A percentile compares a stretch with the other conserved stretches of the same genome.
Conservation (phyloP, 2,797 vertebrate species). For the Luscinia megarhynchos region DNA sequence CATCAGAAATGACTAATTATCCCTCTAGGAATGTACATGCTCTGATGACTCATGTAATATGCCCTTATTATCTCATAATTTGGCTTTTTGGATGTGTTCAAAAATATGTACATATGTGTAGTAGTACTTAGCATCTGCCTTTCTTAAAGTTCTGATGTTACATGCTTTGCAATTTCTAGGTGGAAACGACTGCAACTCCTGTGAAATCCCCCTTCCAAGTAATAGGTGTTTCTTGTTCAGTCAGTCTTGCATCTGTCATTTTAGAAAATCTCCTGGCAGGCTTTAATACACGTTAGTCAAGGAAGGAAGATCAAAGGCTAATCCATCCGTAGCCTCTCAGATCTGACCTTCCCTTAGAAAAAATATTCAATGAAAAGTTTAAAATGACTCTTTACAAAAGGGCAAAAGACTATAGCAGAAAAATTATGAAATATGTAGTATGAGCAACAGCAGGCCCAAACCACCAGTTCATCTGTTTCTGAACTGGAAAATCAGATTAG, state of each 20-base stretch:
- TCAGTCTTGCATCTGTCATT: neutral
- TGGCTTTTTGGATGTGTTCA: neutral
- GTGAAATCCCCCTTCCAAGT: neutral
- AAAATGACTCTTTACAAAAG: neutral
- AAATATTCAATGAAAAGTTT: conserved; percentile 13
- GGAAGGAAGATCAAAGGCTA: conserved; percentile 38
- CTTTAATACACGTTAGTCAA: neutral
- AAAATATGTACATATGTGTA: neutral
- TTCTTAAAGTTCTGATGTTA: neutral
- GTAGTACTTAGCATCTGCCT: neutral
- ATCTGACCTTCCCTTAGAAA: conserved; percentile 31
- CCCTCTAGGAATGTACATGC: neutral
- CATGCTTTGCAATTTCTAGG: neutral
- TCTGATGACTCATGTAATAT: conserved; percentile 17
- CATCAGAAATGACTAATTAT: conserved; percentile 39
- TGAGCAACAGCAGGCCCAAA: neutral
- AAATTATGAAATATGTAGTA: neutral
- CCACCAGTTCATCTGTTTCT: neutral
- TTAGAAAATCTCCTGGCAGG: neutral
- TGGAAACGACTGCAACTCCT: neutral
- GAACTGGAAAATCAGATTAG: neutral
- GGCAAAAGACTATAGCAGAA: neutral
- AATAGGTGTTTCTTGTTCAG: neutral
- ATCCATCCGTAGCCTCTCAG: conserved; percentile 1
- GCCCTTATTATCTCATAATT: neutral